These are phyloP conservation scores for Macrotis lagotis DNA, from an alignment of 2,113 vertebrate genomes.

Conservation along the genomic window DNA sequence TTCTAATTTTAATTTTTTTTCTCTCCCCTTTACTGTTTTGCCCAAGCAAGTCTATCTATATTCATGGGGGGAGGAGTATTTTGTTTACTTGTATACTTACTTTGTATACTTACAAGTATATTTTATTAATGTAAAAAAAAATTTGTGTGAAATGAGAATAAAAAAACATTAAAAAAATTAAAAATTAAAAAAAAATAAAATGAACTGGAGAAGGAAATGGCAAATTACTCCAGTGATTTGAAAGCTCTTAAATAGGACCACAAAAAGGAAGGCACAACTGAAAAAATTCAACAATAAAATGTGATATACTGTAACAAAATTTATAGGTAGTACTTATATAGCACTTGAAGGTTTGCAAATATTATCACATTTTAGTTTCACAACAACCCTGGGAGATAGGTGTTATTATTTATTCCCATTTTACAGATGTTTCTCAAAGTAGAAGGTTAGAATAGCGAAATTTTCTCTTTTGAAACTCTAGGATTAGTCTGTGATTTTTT, in stretches of 20 bases:
- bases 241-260: background rate
- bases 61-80: no score
- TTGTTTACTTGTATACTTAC: no score
- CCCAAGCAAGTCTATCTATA: no score
- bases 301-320: background rate
- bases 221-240: no score
- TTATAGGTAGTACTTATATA: background rate
- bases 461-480: background rate
- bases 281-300: background rate
- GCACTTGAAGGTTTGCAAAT: background rate
- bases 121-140: no score
- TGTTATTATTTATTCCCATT: background rate
- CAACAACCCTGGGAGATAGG: background rate
- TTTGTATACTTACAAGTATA: no score
- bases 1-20: no score
- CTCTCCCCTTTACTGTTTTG: no score
- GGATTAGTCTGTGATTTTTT: background rate
- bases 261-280: background rate
- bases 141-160: no score
- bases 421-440: background rate
- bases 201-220: no score
- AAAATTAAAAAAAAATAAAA: no score
- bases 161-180: no score
- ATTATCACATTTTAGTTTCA: background rate
- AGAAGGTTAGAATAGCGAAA: background rate